Evolutionary conservation across 1,140 invertebrate species (phyloP).

Genomic region (Aphis gossypii): DNA sequence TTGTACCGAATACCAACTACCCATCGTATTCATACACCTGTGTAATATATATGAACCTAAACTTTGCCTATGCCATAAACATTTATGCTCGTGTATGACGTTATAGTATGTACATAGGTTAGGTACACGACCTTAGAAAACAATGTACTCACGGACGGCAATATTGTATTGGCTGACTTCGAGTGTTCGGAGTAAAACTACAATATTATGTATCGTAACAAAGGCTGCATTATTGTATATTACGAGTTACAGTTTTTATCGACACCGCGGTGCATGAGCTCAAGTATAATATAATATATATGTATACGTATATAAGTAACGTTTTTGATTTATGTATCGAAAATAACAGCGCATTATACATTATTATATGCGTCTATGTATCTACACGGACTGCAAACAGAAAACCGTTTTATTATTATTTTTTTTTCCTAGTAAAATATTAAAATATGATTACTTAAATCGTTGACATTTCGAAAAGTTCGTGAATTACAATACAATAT

Average conservation of each 20-base stretch:
- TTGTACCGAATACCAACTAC: background rate
- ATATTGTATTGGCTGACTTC: background rate
- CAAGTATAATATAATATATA: background rate
- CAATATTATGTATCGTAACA: background rate
- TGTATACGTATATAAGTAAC: background rate
- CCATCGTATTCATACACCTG: background rate
- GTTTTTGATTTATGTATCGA: slow-evolving; percentile 35
- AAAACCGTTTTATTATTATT: slow-evolving; percentile 29
- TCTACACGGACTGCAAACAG: background rate
- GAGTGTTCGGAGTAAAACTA: background rate
- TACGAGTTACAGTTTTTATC: background rate
- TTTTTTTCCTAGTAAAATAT: slow-evolving; percentile 39
- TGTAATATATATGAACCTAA: no score
- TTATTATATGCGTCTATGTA: background rate
- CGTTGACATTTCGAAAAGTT: slow-evolving; percentile 54
- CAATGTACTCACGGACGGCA: background rate
- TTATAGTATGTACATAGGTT: background rate
- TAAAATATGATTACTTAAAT: slow-evolving; percentile 53
- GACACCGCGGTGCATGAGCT: background rate
- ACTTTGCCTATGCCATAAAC: no score
- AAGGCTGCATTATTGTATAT: background rate
- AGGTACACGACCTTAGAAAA: background rate
- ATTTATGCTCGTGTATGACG: background rate
- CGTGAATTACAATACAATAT: slow-evolving; percentile 33
- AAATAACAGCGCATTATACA: background rate